Conservation (phyloP, 2,888 invertebrate genomes). For the Aethes cnicana region DNA sequence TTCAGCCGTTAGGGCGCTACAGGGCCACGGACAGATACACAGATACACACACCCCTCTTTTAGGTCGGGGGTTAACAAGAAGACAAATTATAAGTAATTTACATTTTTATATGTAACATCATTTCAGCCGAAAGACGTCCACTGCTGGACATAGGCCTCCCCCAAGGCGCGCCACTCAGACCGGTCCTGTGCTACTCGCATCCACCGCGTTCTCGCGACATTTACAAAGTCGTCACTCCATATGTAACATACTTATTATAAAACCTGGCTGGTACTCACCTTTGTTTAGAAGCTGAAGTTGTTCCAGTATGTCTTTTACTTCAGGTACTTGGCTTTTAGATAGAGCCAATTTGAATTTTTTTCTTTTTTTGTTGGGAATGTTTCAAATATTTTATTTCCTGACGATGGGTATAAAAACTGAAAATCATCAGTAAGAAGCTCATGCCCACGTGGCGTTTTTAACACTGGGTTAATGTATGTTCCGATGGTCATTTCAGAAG, state of each 20-base stretch:
- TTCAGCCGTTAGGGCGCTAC: no score
- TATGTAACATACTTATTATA: constrained; percentile 7
- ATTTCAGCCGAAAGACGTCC: no score
- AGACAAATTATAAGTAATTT: no score
- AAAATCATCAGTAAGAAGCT: constrained; percentile 10
- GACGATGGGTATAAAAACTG: constrained; percentile 24
- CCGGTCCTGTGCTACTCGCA: no score
- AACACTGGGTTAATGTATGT: constrained; percentile 17
- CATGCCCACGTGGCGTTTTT: constrained; percentile 10
- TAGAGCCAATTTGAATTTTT: constrained; percentile 12
- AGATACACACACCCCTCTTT: no score
- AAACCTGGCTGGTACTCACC: constrained; percentile 14
- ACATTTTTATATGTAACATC: no score
- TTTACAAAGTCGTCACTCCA: no score
- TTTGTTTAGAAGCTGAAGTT: constrained; percentile 13
- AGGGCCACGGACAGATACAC: no score
- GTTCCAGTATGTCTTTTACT: constrained; percentile 17
- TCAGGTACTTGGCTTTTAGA: constrained; percentile 19
- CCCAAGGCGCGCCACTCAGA: no score
- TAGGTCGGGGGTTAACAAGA: no score
- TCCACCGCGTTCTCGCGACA: no score
- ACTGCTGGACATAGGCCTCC: no score
- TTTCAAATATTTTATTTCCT: constrained; percentile 8
- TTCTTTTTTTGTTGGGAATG: constrained; percentile 8
- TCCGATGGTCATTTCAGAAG: constrained; percentile 11